Percentiles rank a stretch among this genome's conserved stretches.
These are phyloP conservation scores for Hypsibius dujardini DNA, from an alignment of 1,140 invertebrate species.

Conservation along the genomic window DNA sequence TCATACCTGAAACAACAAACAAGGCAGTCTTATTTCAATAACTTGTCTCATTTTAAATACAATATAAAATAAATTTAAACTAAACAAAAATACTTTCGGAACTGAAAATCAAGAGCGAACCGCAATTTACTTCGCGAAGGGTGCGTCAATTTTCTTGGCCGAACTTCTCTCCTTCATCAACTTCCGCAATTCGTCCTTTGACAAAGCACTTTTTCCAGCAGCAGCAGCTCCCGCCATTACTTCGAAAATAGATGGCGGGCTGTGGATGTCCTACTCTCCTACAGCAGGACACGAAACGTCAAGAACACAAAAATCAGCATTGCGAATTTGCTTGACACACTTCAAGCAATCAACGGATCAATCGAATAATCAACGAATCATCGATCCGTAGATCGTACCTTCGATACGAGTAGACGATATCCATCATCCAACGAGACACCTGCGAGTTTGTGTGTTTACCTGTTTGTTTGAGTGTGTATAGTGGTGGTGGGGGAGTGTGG, in stretches of 20 bases:
- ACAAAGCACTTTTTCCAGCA: background rate
- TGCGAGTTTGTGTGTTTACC: background rate
- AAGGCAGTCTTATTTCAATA: background rate
- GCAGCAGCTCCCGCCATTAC: too few species aligned
- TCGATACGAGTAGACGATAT: background rate
- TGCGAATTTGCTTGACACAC: too few species aligned
- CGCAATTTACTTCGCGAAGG: slow-evolving; percentile 3
- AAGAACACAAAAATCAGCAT: too few species aligned
- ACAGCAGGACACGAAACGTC: too few species aligned
- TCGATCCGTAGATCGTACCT: too few species aligned
- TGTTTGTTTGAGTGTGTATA: background rate
- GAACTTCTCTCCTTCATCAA: slow-evolving; percentile 14
- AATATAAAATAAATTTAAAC: background rate
- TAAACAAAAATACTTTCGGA: background rate
- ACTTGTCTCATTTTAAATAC: too few species aligned
- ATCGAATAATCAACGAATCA: too few species aligned
- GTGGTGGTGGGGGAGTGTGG: too few species aligned
- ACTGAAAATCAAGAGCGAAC: background rate
- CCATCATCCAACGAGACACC: background rate
- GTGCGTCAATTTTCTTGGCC: background rate
- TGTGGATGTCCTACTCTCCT: too few species aligned
- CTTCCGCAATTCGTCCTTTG: background rate
- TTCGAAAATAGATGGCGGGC: too few species aligned
- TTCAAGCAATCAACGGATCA: too few species aligned
- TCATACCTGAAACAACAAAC: background rate